These are phyloP conservation scores for Poicephalus gulielmi DNA, from an alignment of 2,113 vertebrate species.

Conservation along the genomic window DNA sequence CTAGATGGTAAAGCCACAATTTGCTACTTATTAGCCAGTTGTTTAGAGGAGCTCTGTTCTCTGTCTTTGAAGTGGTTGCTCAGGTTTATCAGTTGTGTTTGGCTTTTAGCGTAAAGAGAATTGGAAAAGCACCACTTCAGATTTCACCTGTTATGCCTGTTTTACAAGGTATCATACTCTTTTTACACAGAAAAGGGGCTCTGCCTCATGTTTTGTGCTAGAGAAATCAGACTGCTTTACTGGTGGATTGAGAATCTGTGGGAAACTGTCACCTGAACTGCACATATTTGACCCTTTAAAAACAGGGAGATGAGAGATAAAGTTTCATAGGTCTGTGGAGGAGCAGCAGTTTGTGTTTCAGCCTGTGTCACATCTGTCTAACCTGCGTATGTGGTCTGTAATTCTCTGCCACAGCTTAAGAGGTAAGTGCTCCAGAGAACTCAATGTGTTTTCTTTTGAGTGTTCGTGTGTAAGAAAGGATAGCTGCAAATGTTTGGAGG, in stretches of 20 bases:
- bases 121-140: background rate
- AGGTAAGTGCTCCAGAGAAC: background rate
- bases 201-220: background rate
- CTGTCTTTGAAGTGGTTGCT: background rate
- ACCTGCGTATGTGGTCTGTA: background rate
- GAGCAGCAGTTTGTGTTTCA: conserved; percentile 1
- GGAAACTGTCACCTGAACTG: background rate
- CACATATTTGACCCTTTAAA: background rate
- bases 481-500: background rate
- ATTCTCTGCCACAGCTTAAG: background rate
- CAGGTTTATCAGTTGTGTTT: background rate
- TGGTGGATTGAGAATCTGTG: background rate
- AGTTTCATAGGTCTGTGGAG: background rate
- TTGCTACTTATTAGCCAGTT: background rate
- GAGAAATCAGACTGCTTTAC: background rate
- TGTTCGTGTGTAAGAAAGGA: background rate
- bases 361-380: background rate
- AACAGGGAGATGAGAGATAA: background rate
- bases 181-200: background rate
- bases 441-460: background rate
- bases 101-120: background rate
- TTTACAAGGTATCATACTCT: background rate
- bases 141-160: background rate
- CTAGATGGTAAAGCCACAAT: background rate
- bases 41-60: background rate